Evolutionary conservation across 2,888 invertebrate species (phyloP).

Genomic region (Rutpela maculata): DNA sequence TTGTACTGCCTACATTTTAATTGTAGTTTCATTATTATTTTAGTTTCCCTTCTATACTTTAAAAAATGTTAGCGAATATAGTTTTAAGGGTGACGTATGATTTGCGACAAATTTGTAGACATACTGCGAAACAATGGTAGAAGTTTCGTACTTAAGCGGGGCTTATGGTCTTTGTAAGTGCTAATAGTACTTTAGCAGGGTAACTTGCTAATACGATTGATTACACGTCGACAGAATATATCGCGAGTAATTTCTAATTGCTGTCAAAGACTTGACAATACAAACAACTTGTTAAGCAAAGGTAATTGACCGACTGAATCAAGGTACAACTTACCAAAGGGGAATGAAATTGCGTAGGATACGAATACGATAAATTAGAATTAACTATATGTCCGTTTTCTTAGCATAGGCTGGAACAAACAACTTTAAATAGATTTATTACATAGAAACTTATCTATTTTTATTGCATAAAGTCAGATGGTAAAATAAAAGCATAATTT

Average conservation of each 20-base stretch:
- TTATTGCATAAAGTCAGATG: too few relatives aligned
- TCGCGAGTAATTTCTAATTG: slow-evolving; percentile 45
- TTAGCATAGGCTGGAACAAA: too few relatives aligned
- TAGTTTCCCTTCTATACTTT: not conserved
- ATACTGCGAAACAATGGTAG: slow-evolving; percentile 35
- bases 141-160: slow-evolving; percentile 42
- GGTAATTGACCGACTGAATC: slow-evolving; percentile 35
- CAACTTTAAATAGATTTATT: too few relatives aligned
- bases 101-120: slow-evolving; percentile 5
- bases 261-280: slow-evolving; percentile 42
- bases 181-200: slow-evolving; percentile 37
- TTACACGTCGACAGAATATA: slow-evolving; percentile 45
- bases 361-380: not conserved
- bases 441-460: too few relatives aligned
- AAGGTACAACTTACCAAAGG: slow-evolving; percentile 29
- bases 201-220: slow-evolving; percentile 48
- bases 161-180: slow-evolving; percentile 43
- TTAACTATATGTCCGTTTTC: too few relatives aligned
- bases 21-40: not conserved
- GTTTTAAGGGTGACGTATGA: not conserved
- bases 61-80: not conserved
- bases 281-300: slow-evolving; percentile 39
- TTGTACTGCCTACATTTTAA: not conserved
- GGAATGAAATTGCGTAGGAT: not conserved
- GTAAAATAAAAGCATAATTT: too few relatives aligned